Conservation (phyloP, 2,888 invertebrate species). For the Syrphus vitripennis region DNA sequence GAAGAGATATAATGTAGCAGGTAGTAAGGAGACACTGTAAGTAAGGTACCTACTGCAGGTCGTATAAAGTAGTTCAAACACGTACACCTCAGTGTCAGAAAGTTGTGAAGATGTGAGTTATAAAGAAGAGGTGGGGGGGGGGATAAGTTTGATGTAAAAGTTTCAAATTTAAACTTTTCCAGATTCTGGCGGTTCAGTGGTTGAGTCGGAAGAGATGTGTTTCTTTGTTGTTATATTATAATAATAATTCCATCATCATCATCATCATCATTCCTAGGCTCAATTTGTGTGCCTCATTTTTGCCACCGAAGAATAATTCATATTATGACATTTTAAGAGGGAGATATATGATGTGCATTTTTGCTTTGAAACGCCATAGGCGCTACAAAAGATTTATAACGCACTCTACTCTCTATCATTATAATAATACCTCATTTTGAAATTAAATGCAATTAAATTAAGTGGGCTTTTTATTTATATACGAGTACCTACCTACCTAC, state of each 20-base stretch:
- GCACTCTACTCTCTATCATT: conserved; percentile 36
- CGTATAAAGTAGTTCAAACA: conserved; percentile 2
- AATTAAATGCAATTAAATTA: conserved; percentile 66
- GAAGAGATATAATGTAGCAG: not conserved
- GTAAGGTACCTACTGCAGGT: not conserved
- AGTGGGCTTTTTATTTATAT: conserved; percentile 34
- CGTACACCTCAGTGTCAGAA: conserved; percentile 2
- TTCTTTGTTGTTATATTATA: not conserved
- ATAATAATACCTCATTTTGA: conserved; percentile 56
- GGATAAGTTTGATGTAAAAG: conserved; percentile 21
- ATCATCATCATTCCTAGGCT: conserved; percentile 2
- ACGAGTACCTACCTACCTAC: not conserved
- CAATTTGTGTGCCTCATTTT: not conserved
- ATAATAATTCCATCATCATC: conserved; percentile 2
- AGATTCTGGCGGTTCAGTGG: conserved; percentile 4
- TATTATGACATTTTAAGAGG: not conserved
- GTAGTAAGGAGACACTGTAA: not conserved
- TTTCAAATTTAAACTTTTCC: conserved; percentile 34
- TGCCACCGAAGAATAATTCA: conserved; percentile 23
- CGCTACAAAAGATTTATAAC: conserved; percentile 41
- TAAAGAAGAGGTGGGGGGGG: not conserved
- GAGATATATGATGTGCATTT: conserved; percentile 38
- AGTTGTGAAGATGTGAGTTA: not conserved
- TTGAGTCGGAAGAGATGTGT: conserved; percentile 5
- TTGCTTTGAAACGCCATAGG: conserved; percentile 43